Evolutionary conservation across 2,113 vertebrate species (phyloP), one percentile per base, ranked within the genome.

Genomic region (Clarias macrocephalus): DNA sequence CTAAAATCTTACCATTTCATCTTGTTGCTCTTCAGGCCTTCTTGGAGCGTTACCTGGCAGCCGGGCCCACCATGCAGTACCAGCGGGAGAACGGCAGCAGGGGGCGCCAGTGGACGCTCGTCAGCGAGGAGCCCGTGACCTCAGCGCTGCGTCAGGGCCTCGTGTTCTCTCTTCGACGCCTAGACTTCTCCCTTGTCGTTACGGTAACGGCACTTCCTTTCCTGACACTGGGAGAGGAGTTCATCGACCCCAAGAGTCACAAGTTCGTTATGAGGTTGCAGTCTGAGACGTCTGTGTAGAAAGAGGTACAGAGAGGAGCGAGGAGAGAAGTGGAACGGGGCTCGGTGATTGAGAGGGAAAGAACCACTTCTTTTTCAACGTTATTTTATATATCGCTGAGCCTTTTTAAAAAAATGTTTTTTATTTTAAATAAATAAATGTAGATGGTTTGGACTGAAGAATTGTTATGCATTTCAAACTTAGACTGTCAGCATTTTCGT

Each of bases 231-330:
- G 96, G 96, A 0, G 98, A 99, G 92, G 97, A 98, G 88, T 99
- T 99, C 0, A 94, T 99, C 72, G 97, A 99, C 90, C 97, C 98
- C 11, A 99, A 99, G 88, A 98, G 97, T 0, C 98, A 99, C 95
- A 99, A 98, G 93, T 99, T 99, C 59, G 96, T 99, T 82, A 97
- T 99, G 97, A 96, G 97, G 91, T 95, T 99, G 70, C 98, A 99
- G 93, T 99, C 98, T 0, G 98, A 99, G 93, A 99, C 98, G 0
- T 99, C 98, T 0, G 97, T 99, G 91, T 99, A 93, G 72, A 63
- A 23, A 73, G 33, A 54, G 33, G 10, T 52, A 80, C 30, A 6
- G 16, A 10, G 28, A 63, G 4, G 21, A 62, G 8, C 1, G 0
- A 2, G 2, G 15, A n/a, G 25, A 6, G 1, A 54, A 57, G 59